These are phyloP conservation scores for Plectrocnemia conspersa DNA, from an alignment of 1,140 invertebrate genomes.

Conservation along the genomic window DNA sequence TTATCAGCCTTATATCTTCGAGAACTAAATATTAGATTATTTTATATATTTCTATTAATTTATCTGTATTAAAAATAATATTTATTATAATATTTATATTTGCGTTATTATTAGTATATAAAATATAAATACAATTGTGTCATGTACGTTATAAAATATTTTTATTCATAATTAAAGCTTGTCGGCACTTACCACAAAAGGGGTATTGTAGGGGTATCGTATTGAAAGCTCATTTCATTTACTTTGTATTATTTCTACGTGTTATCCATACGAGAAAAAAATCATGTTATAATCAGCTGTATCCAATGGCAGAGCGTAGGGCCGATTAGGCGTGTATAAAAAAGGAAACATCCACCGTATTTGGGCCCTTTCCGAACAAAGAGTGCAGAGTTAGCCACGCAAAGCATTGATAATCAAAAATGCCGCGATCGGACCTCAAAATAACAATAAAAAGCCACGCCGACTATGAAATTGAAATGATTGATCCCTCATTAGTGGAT, in stretches of 20 bases:
- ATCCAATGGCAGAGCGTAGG: constrained; percentile 11
- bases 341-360: neutral
- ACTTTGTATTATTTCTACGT: neutral
- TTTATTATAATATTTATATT: no score
- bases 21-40: no score
- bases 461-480: constrained; percentile 25
- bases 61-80: no score
- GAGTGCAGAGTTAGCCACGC: constrained; percentile 16
- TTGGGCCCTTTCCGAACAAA: constrained; percentile 14
- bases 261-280: neutral
- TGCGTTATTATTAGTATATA: no score
- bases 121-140: no score
- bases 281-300: constrained; percentile 24
- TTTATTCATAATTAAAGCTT: no score
- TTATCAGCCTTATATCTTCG: no score
- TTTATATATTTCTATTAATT: no score
- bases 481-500: constrained; percentile 25
- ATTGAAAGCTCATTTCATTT: constrained; percentile 14
- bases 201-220: no score
- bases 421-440: constrained; percentile 5
- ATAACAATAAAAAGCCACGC: no score
- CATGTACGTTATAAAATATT: no score
- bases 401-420: constrained; percentile 22
- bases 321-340: neutral
- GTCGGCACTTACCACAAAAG: no score